phyloP scores from a whole-genome alignment of 2,888 invertebrate species.

The Coecobrya sp. region DNA sequence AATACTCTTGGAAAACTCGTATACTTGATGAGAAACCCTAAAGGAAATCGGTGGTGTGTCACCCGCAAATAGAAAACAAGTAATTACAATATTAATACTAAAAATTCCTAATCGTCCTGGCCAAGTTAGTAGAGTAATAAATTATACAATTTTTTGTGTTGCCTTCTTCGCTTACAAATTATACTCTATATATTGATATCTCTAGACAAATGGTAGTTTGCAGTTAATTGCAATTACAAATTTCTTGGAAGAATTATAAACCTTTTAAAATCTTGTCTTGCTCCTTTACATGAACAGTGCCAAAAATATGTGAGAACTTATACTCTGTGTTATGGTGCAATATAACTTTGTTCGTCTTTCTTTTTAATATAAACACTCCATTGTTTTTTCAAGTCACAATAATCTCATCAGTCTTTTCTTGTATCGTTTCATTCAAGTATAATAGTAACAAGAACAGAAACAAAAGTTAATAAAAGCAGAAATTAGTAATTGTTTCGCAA shows the following conservation, averaged over 20 bases:
- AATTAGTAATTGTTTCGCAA: conserved; percentile 12
- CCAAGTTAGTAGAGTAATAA: not conserved
- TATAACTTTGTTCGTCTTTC: conserved; percentile 51
- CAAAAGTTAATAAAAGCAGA: not conserved
- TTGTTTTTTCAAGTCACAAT: conserved; percentile 61
- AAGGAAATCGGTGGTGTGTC: not conserved
- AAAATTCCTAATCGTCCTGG: not conserved
- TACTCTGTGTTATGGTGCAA: conserved; percentile 28
- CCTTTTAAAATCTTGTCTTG: not conserved
- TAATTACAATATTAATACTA: not conserved
- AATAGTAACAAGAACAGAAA: conserved; percentile 15
- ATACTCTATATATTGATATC: not conserved
- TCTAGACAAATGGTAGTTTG: not conserved
- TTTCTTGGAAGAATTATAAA: conserved; percentile 22
- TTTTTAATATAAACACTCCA: conserved; percentile 46
- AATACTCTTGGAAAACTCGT: conserved; percentile 6
- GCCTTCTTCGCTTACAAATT: not conserved
- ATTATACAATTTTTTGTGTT: not conserved
- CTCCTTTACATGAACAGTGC: not conserved
- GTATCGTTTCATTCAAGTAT: conserved; percentile 42
- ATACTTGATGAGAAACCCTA: conserved; percentile 1
- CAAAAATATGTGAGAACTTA: conserved; percentile 16
- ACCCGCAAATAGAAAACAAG: conserved; percentile 1
- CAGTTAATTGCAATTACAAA: not conserved
- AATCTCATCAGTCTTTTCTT: conserved; percentile 71